Evolutionary conservation across 2,888 invertebrate species (phyloP), one percentile per base, ranked within the genome.

Genomic region (Phlogophora meticulosa): DNA sequence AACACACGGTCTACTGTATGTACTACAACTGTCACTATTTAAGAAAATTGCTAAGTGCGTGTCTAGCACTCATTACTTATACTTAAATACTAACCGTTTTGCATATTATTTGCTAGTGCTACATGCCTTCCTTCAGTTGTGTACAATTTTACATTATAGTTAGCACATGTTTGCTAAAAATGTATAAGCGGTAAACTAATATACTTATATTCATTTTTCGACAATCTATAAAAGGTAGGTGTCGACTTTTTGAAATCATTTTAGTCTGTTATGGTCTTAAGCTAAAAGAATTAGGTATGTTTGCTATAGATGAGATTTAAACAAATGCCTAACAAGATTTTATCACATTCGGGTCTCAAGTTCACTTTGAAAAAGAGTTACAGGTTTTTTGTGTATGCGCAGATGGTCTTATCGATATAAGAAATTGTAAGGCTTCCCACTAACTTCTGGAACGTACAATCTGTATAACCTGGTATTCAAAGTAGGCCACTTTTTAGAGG

Each of bases 351-450:
- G 13, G 36, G 40, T 46, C 51, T 52, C 49, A 63, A 65, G 62
- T 51, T 38, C 17, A 45, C 49, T 46, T 51, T 51, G 20, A 48
- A 72, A 62, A 72, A 56, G 40, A 43, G 15, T 65, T 70, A 51
- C 53, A 34, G 24, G 59, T 66, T 76, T 63, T 72, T 72, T 68
- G 45, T 67, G 36, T 58, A 55, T 34, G 36, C 51, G 49, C 78
- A 77, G 57, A 61, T 78, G 70, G 46, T 70, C 57, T 58, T 43
- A 61, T n/a, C 36, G 24, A 68, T 72, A 55, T 32, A 59, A 72
- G n/a, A 63, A 64, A 66, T 46, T 13, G 55, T 63, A 65, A 70
- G 69, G 55, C 69, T 78, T 69, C 62, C 34, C 28, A 61, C 32
- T 28, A 38, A 56, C 40, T 43, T 45, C 7, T 17, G 40, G 28